These are phyloP conservation scores for Holcopasites calliopsidis DNA, from an alignment of 1,140 invertebrate species.

Conservation along the genomic window DNA sequence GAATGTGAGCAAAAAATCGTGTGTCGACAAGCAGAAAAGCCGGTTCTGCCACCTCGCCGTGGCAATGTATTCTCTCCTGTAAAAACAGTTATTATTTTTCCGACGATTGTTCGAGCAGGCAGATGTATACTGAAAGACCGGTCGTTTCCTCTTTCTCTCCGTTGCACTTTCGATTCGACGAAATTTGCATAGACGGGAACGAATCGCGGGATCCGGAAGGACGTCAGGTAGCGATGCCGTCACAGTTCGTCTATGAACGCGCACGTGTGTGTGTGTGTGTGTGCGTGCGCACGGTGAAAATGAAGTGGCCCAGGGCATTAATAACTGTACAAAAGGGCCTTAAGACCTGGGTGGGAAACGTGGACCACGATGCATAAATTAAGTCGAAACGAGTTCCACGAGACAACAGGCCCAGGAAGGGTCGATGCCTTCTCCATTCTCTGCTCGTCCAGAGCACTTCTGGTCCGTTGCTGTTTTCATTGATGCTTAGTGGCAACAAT, in stretches of 20 bases:
- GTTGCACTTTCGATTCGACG: constrained; percentile 37
- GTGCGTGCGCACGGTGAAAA: constrained; percentile 67
- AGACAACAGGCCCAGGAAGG: constrained; percentile 49
- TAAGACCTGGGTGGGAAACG: constrained; percentile 65
- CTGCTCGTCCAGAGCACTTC: constrained; percentile 15
- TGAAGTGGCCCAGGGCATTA: constrained; percentile 74
- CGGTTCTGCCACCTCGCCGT: constrained; percentile 59
- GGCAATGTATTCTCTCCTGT: constrained; percentile 68
- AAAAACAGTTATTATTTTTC: constrained; percentile 78
- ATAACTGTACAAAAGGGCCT: constrained; percentile 72
- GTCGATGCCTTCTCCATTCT: constrained; percentile 39
- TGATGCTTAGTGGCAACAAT: constrained; percentile 1
- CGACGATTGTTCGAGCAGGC: constrained; percentile 70
- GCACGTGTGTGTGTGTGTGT: constrained; percentile 31
- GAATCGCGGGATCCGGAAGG: constrained; percentile 67
- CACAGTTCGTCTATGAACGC: constrained; percentile 13
- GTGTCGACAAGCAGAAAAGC: constrained; percentile 26
- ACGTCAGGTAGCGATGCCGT: constrained; percentile 70
- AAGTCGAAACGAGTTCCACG: constrained; percentile 70
- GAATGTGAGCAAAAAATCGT: background rate
- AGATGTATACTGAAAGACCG: constrained; percentile 71
- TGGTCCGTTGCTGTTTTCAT: constrained; percentile 25
- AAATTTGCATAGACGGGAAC: constrained; percentile 75
- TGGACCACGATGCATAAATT: constrained; percentile 67
- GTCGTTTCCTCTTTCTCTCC: constrained; percentile 40